These are phyloP conservation scores for Rhinophrynus dorsalis DNA, from an alignment of 2,797 vertebrate genomes.

Conservation along the genomic window DNA sequence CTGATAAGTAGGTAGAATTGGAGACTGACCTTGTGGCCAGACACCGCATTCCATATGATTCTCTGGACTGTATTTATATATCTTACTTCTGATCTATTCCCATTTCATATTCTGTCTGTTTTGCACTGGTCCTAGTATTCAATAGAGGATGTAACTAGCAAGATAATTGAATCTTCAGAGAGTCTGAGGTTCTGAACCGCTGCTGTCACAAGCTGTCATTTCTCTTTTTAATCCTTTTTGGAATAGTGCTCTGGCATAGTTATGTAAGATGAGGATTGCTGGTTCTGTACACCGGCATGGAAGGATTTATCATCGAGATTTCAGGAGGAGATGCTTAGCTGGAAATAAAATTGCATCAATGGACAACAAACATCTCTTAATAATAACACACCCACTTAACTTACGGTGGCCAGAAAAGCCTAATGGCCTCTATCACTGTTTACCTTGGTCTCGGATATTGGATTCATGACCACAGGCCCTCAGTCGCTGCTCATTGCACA, in stretches of 20 bases:
- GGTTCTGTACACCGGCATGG: neutral
- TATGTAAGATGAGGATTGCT: slow-evolving; percentile 14
- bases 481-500: no score
- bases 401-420: no score
- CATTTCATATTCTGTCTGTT: slow-evolving; percentile 4
- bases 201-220: slow-evolving; percentile 33
- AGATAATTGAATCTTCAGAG: slow-evolving; percentile 47
- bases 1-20: neutral
- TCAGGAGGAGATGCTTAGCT: no score
- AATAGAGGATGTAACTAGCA: slow-evolving; percentile 16
- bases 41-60: neutral
- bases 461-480: no score
- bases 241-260: neutral
- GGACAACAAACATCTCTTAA: no score
- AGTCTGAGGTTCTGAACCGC: slow-evolving; percentile 30
- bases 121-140: slow-evolving; percentile 10
- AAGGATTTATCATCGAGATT: slow-evolving; percentile 18
- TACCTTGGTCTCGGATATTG: no score
- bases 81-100: slow-evolving; percentile 1
- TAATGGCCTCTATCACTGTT: no score
- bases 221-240: slow-evolving; percentile 17
- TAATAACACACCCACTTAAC: no score
- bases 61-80: neutral
- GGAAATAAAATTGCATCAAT: no score
- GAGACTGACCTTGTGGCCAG: slow-evolving; percentile 11